Evolutionary conservation across 2,888 invertebrate genomes (phyloP).

Genomic region (Chalcis sispes): DNA sequence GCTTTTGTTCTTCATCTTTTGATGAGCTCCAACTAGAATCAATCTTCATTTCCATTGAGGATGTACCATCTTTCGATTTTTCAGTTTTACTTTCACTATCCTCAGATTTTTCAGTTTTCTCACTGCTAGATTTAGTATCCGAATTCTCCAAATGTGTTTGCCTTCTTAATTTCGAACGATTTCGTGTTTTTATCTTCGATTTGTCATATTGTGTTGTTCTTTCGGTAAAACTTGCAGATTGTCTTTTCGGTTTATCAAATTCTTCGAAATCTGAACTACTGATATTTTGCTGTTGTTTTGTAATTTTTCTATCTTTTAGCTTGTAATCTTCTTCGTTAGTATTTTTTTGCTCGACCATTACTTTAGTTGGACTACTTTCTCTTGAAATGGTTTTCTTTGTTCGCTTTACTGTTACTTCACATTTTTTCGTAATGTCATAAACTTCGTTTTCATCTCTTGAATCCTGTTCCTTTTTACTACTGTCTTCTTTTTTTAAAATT

Average conservation of each 20-base stretch:
- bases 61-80: conserved; percentile 30
- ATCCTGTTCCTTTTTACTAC: conserved; percentile 38
- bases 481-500: conserved; percentile 43
- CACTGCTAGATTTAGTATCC: conserved; percentile 39
- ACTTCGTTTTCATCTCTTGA: conserved; percentile 18
- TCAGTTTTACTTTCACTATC: conserved; percentile 37
- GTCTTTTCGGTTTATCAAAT: conserved; percentile 9
- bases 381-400: conserved; percentile 39
- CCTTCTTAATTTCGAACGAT: conserved; percentile 36
- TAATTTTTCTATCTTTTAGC: conserved; percentile 10
- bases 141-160: conserved; percentile 39
- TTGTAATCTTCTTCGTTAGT: conserved; percentile 45
- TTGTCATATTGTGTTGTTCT: not conserved
- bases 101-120: conserved; percentile 41
- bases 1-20: conserved; percentile 10
- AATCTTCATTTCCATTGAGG: conserved; percentile 24
- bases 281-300: conserved; percentile 10
- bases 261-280: conserved; percentile 52
- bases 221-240: conserved; percentile 5
- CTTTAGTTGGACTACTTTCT: conserved; percentile 51
- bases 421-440: conserved; percentile 41
- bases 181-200: conserved; percentile 10
- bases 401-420: conserved; percentile 36
- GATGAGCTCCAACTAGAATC: conserved; percentile 11
- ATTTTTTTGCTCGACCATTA: conserved; percentile 37